These are phyloP conservation scores for Drosophila paulistorum DNA, from an alignment of 1,140 invertebrate species.

Conservation along the genomic window DNA sequence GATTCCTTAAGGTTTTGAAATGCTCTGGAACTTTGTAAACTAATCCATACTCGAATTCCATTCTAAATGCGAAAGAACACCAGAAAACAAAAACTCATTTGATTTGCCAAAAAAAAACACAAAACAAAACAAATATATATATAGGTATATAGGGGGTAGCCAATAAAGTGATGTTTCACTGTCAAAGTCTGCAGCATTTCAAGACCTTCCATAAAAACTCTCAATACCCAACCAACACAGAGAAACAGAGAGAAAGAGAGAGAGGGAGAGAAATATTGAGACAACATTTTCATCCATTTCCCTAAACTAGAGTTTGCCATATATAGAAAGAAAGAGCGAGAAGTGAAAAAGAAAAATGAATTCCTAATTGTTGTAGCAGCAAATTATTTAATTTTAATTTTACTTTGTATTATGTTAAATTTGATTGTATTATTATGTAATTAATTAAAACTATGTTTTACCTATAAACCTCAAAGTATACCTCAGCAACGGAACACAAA, in stretches of 20 bases:
- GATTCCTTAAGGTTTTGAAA: slow-evolving; percentile 22
- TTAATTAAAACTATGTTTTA: slow-evolving; percentile 44
- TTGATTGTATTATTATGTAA: slow-evolving; percentile 66
- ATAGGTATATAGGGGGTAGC: neutral
- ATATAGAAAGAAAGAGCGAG: neutral
- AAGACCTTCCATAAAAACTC: slow-evolving; percentile 20
- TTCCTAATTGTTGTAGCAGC: slow-evolving; percentile 80
- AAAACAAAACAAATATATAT: neutral
- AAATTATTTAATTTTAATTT: slow-evolving; percentile 70
- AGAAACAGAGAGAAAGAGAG: neutral
- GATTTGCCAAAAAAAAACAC: slow-evolving; percentile 1
- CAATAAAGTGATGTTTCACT: slow-evolving; percentile 2
- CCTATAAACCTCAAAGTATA: slow-evolving; percentile 60
- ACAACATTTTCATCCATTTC: slow-evolving; percentile 32
- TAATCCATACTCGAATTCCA: neutral
- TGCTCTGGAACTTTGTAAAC: slow-evolving; percentile 25
- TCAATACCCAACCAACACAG: slow-evolving; percentile 20
- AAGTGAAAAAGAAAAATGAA: slow-evolving; percentile 26
- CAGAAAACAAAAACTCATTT: no score
- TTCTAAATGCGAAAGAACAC: slow-evolving; percentile 3
- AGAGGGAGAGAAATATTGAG: neutral
- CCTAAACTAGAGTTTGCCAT: slow-evolving; percentile 47
- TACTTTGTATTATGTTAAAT: slow-evolving; percentile 63
- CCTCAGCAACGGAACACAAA: slow-evolving; percentile 53
- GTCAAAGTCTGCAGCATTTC: slow-evolving; percentile 63